These are phyloP conservation scores for Scaptodrosophila lebanonensis DNA, from an alignment of 1,140 invertebrate species.

Conservation along the genomic window DNA sequence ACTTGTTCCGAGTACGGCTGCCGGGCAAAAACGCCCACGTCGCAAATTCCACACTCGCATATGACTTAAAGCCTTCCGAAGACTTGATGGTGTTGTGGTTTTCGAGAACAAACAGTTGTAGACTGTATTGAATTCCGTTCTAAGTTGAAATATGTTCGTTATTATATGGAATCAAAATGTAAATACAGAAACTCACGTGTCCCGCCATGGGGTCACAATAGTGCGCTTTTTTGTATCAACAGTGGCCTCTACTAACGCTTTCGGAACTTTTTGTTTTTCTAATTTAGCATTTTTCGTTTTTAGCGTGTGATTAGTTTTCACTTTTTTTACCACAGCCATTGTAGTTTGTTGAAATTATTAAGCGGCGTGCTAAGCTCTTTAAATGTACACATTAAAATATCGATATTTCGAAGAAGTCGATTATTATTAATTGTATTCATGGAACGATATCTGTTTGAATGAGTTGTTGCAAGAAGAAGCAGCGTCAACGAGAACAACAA, in stretches of 20 bases:
- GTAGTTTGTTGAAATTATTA: too few species aligned
- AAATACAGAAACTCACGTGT: constrained; percentile 48
- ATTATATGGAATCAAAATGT: background rate
- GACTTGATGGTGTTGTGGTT: constrained; percentile 5
- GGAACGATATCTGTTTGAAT: too few species aligned
- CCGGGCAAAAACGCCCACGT: constrained; percentile 61
- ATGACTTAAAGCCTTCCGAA: constrained; percentile 28
- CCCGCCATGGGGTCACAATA: constrained; percentile 58
- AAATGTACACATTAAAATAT: too few species aligned
- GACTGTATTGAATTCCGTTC: constrained; percentile 56
- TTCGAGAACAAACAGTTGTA: constrained; percentile 48
- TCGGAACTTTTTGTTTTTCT: background rate
- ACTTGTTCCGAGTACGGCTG: constrained; percentile 62
- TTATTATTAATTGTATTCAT: too few species aligned
- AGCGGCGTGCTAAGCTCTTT: too few species aligned
- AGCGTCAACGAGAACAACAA: too few species aligned
- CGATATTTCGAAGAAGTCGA: too few species aligned
- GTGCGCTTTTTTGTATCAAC: constrained; percentile 34
- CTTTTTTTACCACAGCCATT: too few species aligned
- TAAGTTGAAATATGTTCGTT: constrained; percentile 15
- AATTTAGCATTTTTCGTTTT: constrained; percentile 2
- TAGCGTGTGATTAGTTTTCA: too few species aligned
- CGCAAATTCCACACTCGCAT: constrained; percentile 66
- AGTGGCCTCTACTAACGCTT: background rate
- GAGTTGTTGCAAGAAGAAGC: too few species aligned